These are phyloP conservation scores for Acrossocheilus fasciatus DNA, from an alignment of 2,797 vertebrate species.

Conservation along the genomic window DNA sequence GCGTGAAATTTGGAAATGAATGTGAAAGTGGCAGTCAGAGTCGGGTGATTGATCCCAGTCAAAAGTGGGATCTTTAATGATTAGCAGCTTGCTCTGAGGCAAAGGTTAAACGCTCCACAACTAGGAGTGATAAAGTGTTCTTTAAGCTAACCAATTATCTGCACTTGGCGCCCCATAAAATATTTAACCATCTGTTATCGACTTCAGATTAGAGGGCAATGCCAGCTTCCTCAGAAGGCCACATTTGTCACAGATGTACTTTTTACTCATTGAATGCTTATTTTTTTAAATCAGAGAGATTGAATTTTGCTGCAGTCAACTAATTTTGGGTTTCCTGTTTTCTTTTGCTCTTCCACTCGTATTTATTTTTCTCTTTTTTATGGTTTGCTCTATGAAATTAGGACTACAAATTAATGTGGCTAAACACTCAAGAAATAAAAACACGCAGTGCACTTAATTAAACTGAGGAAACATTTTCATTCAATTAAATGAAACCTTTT, in stretches of 20 bases:
- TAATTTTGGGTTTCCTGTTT: neutral
- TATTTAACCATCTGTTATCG: constrained; percentile 68
- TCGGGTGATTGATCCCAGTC: constrained; percentile 63
- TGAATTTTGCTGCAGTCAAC: neutral
- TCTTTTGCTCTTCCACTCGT: neutral
- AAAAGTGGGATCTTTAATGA: constrained; percentile 53
- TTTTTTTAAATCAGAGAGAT: constrained; percentile 21
- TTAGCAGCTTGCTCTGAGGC: constrained; percentile 60
- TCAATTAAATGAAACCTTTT: neutral
- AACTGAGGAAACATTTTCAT: neutral
- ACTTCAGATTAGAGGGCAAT: constrained; percentile 60
- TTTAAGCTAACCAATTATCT: constrained; percentile 67
- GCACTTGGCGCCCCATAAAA: constrained; percentile 62
- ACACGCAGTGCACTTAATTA: neutral
- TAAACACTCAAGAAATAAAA: constrained; percentile 9
- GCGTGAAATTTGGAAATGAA: constrained; percentile 64
- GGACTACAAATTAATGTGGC: neutral
- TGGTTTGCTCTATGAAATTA: neutral
- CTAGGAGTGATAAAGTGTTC: constrained; percentile 63
- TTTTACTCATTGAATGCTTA: constrained; percentile 39
- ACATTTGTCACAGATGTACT: constrained; percentile 47
- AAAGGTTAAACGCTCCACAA: constrained; percentile 64
- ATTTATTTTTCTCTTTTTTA: neutral
- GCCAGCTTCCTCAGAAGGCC: constrained; percentile 52
- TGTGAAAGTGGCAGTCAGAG: constrained; percentile 52